Base-by-base conservation (phyloP, 92 coral and sea anemone species). In the Siderastrea siderea region DNA sequence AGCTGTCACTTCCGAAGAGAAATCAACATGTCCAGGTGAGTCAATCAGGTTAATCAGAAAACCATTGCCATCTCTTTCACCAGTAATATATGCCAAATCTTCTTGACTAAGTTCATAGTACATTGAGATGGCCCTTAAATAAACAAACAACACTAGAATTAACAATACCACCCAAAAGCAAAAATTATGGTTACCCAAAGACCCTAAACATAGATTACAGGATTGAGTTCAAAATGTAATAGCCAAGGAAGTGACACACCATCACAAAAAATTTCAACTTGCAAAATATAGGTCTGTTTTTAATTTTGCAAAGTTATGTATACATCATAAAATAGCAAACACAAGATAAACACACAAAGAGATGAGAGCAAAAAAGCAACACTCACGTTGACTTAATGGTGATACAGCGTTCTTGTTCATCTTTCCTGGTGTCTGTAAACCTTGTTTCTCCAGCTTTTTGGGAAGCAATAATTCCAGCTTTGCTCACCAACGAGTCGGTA, bases 1-100 rank as follows among this genome's bases (percentile, higher is more conserved):
- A 87, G 99, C 99, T 58, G 99, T 97, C 1, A 97, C 99, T 75
- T 97, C 99, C 47, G 99, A 97, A 38, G 99, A 97, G 91, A 97
- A 97, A 86, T 97, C 99, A 13, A 97, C 99, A 52, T 97, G 99
- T 86, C 99, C 99, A 51, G 99, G 99, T 15, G 99, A 97, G 82
- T 97, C 99, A 69, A 97, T 97, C 84, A 97, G 81, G 78, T 97
- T 97, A 73, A 97, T 97, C 80, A 97, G 85, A 81, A 97, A 97
- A 6, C 99, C 99, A 44, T 77, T 92, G 16, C 91, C 97, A 0
- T 78, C 75, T 10, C 91, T 71, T 17, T 68, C 83, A 74, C 85
- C 93, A 16, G 84, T 77, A 75, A 91, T 88, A 44, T 38, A 90
- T 3, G 73, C 73, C 90, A 97, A 78, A 77, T 97, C 98, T 8